These are phyloP conservation scores for Synergus laeviventris DNA, from an alignment of 2,888 invertebrate genomes.

Conservation along the genomic window DNA sequence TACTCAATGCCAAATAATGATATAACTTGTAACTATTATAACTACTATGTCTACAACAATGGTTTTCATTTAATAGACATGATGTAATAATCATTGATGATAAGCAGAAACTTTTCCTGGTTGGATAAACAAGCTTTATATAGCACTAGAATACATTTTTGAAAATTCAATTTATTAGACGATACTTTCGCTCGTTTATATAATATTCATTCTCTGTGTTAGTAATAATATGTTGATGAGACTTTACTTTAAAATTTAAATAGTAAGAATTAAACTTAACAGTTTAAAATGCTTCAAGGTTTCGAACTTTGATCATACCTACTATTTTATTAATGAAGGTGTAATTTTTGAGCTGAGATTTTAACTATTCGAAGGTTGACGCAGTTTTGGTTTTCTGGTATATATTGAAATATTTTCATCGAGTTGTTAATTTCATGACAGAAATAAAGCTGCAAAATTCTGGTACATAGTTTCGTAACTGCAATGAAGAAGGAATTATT, in stretches of 20 bases:
- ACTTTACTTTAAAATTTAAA: constrained; percentile 8
- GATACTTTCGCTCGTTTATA: background rate
- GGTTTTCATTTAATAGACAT: constrained; percentile 11
- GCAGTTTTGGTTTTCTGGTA: background rate
- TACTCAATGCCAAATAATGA: constrained; percentile 16
- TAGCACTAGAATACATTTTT: background rate
- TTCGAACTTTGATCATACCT: background rate
- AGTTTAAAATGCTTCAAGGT: background rate
- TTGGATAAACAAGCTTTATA: background rate
- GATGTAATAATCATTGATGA: background rate
- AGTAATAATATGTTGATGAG: background rate
- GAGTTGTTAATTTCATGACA: background rate
- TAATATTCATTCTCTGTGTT: background rate
- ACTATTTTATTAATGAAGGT: background rate
- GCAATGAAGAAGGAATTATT: background rate
- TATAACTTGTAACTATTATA: constrained; percentile 19
- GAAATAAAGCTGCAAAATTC: background rate
- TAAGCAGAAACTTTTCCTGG: constrained; percentile 7
- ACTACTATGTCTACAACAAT: constrained; percentile 6
- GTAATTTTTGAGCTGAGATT: background rate
- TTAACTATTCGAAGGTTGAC: background rate
- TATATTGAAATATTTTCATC: background rate
- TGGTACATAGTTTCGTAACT: background rate
- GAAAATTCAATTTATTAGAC: background rate
- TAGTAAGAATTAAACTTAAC: background rate